These are phyloP conservation scores for Phalacrocorax brasilianus DNA, from an alignment of 2,113 vertebrate species.

Conservation along the genomic window DNA sequence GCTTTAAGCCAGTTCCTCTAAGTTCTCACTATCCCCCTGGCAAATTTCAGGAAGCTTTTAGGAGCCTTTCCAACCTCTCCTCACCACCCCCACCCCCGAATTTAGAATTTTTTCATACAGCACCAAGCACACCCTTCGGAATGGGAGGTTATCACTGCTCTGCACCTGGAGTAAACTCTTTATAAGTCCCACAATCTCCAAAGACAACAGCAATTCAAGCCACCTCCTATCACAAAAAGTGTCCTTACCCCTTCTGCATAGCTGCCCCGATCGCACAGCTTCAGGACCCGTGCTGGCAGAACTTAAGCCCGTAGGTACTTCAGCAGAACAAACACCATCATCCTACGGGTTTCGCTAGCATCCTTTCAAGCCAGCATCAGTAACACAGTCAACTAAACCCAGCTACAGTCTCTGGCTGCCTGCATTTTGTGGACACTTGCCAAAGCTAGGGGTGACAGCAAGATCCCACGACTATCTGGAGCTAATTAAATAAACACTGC, in stretches of 20 bases:
- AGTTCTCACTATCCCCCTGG: background rate
- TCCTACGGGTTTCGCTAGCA: background rate
- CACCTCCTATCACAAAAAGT: background rate
- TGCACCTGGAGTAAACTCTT: background rate
- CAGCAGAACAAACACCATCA: rapidly evolving
- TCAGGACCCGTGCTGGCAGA: background rate
- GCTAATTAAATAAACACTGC: background rate
- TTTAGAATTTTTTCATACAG: background rate
- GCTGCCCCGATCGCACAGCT: background rate
- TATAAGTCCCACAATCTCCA: background rate
- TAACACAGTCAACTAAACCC: background rate
- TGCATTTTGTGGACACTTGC: background rate
- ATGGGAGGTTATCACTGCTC: background rate
- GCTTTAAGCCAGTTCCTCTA: background rate
- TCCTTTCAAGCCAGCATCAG: too few relatives aligned
- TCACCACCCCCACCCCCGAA: background rate
- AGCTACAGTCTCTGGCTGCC: background rate
- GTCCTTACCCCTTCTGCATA: rapidly evolving
- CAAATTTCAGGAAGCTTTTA: background rate
- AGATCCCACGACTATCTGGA: background rate
- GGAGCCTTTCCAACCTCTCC: background rate
- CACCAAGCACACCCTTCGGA: background rate
- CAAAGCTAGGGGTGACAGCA: background rate
- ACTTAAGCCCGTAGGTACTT: background rate
- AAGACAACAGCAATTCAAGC: background rate